Evolutionary conservation across 1,140 invertebrate species (phyloP), one percentile per base, ranked within the genome.

Genomic region (Bombus picipes): DNA sequence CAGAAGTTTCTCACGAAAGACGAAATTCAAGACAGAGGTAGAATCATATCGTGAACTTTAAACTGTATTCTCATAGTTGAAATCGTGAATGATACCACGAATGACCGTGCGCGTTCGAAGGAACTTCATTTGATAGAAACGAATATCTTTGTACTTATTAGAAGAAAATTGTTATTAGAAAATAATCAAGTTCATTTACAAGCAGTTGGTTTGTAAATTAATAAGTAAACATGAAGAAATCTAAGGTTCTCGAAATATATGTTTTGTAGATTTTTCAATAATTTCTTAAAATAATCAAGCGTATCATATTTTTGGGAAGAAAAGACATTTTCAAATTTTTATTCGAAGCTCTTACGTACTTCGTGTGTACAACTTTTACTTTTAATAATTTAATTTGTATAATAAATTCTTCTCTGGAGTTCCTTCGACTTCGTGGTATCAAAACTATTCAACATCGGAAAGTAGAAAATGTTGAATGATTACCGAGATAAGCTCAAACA

Each of bases 21-120:
- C n/a, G 43, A 43, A 73, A 18, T 74, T 65, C 37, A 41, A 79
- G 81, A 73, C 73, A 62, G 37, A 77, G 53, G 37, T 77, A 62
- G 68, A 57, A 53, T 41, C 53, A 22, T 71, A 72, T 81, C 47
- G 28, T 32, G 10, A 43, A 32, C 10, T 25, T 59, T 28, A 25
- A 18, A 37, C 22, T 32, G 13, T 28, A 59, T 13, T 53, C 22
- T 10, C 13, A 1, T 4, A 41, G 43, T 62, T 22, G 25, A 12
- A 22, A 22, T 72, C 28, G 13, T 13, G 43, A 57, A n/a, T 41
- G 4, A 39, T 9, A n/a, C 15, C 32, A 9, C 13, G 28, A 77
- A 57, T 1, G 34, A 32, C 57, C 47, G 47, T 53, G 18, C 2
- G 47, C 47, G 47, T 53, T 53, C 39, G 75, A 83, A 53, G 6